These are phyloP conservation scores for Monochamus saltuarius DNA, from an alignment of 1,140 invertebrate genomes.

Conservation along the genomic window DNA sequence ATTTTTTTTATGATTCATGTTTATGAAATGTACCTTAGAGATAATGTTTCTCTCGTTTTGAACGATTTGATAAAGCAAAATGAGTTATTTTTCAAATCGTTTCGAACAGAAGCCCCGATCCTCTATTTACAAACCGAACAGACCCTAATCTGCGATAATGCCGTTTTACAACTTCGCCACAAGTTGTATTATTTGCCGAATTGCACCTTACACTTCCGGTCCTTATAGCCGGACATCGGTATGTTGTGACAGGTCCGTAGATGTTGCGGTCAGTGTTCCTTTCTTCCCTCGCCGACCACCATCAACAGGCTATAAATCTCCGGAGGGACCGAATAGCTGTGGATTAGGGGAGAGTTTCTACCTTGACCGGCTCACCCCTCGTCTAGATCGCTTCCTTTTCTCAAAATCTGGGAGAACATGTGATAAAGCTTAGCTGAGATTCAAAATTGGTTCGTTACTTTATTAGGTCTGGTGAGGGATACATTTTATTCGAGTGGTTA, in stretches of 20 bases:
- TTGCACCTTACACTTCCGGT: constrained; percentile 20
- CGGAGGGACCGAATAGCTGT: background rate
- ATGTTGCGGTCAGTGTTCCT: constrained; percentile 19
- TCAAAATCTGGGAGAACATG: constrained; percentile 10
- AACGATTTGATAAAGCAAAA: too few species aligned
- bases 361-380: constrained; percentile 18
- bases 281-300: background rate
- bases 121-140: too few species aligned
- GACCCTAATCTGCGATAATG: too few species aligned
- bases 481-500: too few species aligned
- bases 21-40: too few species aligned
- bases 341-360: constrained; percentile 8
- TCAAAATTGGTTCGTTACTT: too few species aligned
- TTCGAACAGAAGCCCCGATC: too few species aligned
- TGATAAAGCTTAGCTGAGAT: constrained; percentile 1
- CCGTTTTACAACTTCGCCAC: background rate
- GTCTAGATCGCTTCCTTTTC: constrained; percentile 22
- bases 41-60: too few species aligned
- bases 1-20: too few species aligned
- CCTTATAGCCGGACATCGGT: constrained; percentile 10
- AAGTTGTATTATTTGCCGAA: constrained; percentile 4
- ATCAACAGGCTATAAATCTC: constrained; percentile 20
- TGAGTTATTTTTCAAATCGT: too few species aligned
- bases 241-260: constrained; percentile 21
- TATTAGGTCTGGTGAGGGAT: too few species aligned